Percentiles rank a stretch among this genome's conserved stretches.
These are phyloP conservation scores for Heliconius eleuchia DNA, from an alignment of 1,140 invertebrate species.

Conservation along the genomic window DNA sequence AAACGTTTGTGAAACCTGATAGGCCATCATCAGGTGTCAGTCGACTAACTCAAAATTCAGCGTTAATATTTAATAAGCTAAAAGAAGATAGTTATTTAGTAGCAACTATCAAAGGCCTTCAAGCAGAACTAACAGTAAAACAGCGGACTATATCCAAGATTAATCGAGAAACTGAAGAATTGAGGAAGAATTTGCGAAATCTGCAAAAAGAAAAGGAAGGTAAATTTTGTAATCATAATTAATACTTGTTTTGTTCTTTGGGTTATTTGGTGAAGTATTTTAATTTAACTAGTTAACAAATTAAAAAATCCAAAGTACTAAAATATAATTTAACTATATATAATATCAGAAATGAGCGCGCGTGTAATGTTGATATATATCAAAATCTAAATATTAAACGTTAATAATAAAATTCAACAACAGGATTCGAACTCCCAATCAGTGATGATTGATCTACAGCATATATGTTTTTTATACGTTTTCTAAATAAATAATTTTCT, in stretches of 20 bases:
- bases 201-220: conserved; percentile 88
- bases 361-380: background rate
- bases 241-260: background rate
- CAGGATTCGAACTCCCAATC: no score
- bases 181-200: conserved; percentile 87
- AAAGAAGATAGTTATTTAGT: conserved; percentile 89
- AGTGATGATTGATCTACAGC: no score
- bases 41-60: conserved; percentile 80
- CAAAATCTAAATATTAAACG: no score
- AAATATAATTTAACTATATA: no score
- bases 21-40: conserved; percentile 70
- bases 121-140: conserved; percentile 86
- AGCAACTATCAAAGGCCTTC: conserved; percentile 89
- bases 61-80: conserved; percentile 80
- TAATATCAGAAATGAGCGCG: no score
- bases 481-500: no score
- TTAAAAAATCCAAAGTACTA: no score
- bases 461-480: no score
- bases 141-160: conserved; percentile 86
- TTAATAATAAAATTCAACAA: no score
- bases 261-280: background rate
- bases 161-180: conserved; percentile 87
- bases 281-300: no score
- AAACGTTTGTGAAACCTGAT: conserved; percentile 66
- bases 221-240: conserved; percentile 47